A percentile compares a stretch with the other conserved stretches of the same genome.
phyloP scores from a whole-genome alignment of 2,888 invertebrate species.

The Drosophila conformis region DNA sequence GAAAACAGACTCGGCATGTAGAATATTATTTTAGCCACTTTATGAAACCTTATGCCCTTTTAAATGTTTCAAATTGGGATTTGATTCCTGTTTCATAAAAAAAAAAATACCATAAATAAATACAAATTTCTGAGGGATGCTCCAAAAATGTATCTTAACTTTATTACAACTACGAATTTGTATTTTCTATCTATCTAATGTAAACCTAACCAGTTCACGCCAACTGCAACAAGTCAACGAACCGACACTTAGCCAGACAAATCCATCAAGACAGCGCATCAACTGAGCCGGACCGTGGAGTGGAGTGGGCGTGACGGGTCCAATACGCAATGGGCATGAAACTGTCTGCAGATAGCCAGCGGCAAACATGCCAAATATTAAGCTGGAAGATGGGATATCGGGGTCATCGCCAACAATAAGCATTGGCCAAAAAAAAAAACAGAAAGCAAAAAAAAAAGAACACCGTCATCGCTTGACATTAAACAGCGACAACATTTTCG shows the following conservation, averaged over 20 bases:
- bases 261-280: constrained; percentile 72
- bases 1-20: neutral
- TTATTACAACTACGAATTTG: neutral
- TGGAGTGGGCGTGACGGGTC: constrained; percentile 19
- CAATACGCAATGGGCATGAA: constrained; percentile 65
- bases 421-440: constrained; percentile 8
- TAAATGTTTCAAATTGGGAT: neutral
- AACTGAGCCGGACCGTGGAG: constrained; percentile 23
- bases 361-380: constrained; percentile 51
- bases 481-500: constrained; percentile 80
- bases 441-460: constrained; percentile 19
- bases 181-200: neutral
- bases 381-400: constrained; percentile 30
- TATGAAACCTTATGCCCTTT: neutral
- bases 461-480: constrained; percentile 72
- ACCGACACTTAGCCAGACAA: constrained; percentile 71
- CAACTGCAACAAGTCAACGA: constrained; percentile 48
- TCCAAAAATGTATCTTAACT: neutral
- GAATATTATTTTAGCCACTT: neutral
- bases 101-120: neutral
- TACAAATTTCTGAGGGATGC: neutral
- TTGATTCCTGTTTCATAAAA: neutral
- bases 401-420: constrained; percentile 44
- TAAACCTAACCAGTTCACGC: neutral
- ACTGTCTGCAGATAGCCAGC: constrained; percentile 65